phyloP scores from a whole-genome alignment of 30 jellyfish, hydroid and myxozoan genomes.

The Cassiopea xamachana region DNA sequence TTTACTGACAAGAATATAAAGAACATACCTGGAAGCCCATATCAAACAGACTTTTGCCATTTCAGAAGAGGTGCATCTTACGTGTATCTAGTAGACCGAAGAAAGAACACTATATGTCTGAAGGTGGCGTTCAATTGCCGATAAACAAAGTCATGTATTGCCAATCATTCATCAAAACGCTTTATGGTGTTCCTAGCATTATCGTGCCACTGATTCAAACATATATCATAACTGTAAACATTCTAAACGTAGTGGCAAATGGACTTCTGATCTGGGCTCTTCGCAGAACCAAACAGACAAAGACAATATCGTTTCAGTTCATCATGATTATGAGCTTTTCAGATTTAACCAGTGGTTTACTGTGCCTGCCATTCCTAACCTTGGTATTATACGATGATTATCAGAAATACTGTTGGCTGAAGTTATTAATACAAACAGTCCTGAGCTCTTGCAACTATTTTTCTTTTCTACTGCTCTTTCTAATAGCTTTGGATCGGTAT shows the following conservation, averaged over 20 bases:
- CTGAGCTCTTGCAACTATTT: neutral
- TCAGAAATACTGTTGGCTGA: neutral
- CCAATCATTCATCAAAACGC: neutral
- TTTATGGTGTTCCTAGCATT: neutral
- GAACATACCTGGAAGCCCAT: too few species aligned
- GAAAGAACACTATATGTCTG: too few species aligned
- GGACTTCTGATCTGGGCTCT: neutral
- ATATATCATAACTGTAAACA: neutral
- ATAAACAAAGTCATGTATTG: neutral
- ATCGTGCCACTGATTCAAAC: neutral
- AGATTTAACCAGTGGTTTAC: neutral
- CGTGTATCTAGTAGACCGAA: too few species aligned
- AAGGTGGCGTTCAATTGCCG: neutral
- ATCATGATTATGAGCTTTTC: neutral
- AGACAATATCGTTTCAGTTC: neutral
- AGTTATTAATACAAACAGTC: neutral
- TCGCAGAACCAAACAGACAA: neutral
- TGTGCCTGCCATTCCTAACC: neutral
- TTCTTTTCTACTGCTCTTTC: neutral
- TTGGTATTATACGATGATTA: neutral
- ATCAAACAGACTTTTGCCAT: too few species aligned
- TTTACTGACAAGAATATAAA: too few species aligned
- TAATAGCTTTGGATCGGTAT: conserved; percentile 1
- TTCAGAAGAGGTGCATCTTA: too few species aligned
- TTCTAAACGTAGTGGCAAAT: neutral